A percentile compares a stretch with the other conserved stretches of the same genome.
Conservation (phyloP, 2,113 vertebrate species). For the Laticauda colubrina region DNA sequence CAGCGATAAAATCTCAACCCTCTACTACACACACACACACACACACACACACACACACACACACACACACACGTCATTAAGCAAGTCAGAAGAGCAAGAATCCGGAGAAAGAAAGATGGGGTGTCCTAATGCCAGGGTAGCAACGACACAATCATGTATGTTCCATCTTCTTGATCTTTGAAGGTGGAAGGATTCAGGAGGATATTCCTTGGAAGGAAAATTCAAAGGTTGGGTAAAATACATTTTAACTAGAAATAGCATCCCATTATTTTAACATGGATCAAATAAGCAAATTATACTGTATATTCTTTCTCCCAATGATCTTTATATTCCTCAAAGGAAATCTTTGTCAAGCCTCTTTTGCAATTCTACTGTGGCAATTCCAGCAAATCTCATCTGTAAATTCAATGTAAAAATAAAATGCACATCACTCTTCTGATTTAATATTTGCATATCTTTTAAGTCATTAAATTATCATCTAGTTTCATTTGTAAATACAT, state of each 20-base stretch:
- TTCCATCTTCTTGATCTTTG: neutral
- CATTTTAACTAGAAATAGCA: neutral
- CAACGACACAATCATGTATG: neutral
- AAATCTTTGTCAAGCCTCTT: neutral
- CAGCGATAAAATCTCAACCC: neutral
- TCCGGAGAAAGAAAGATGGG: neutral
- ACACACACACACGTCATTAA: neutral
- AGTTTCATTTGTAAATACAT: neutral
- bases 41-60: neutral
- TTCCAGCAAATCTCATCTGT: neutral
- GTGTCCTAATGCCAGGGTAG: neutral
- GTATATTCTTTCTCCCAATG: neutral
- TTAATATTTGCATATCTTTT: neutral
- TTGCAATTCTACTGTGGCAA: neutral
- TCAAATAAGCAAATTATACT: neutral
- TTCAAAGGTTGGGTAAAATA: neutral
- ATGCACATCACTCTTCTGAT: neutral
- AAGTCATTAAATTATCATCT: neutral
- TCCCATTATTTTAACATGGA: neutral
- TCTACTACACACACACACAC: neutral
- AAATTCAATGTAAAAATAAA: neutral
- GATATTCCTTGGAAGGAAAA: neutral
- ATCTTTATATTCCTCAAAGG: neutral
- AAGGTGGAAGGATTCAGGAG: neutral
- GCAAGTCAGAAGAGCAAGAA: neutral